Conservation (phyloP, 92 coral and sea anemone genomes). For the Actinernus sp. region DNA sequence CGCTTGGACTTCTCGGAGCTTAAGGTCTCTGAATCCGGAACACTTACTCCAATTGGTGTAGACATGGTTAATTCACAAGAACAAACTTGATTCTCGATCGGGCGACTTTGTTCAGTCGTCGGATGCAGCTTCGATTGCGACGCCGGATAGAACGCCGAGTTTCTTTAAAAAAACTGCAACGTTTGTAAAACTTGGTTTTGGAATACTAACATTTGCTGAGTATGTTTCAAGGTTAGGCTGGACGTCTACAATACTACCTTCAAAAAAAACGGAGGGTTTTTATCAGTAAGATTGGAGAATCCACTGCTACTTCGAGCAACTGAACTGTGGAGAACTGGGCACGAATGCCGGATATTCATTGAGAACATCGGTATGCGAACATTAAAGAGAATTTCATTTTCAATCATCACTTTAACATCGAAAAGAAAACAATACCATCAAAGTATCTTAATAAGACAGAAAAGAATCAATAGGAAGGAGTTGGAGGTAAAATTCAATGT, state of each 20-base stretch:
- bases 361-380: slow-evolving; percentile 3
- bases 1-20: slow-evolving; percentile 99
- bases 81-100: neutral
- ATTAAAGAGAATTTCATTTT: slow-evolving; percentile 20
- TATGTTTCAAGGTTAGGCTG: no score
- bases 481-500: no score
- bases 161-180: slow-evolving; percentile 13
- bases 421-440: no score
- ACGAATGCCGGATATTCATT: slow-evolving; percentile 39
- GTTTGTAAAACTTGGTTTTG: neutral
- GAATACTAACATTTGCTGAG: slow-evolving; percentile 22
- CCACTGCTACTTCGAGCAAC: no score
- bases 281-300: no score
- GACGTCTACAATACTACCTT: no score
- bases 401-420: no score
- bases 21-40: slow-evolving; percentile 98
- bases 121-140: slow-evolving; percentile 12
- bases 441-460: no score
- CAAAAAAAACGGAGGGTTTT: no score
- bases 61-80: slow-evolving; percentile 33
- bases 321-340: slow-evolving; percentile 17
- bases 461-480: no score
- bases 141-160: neutral
- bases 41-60: slow-evolving; percentile 90
- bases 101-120: slow-evolving; percentile 18